These are phyloP conservation scores for Dysmachus trigonus DNA, from an alignment of 2,888 invertebrate species.

Conservation along the genomic window DNA sequence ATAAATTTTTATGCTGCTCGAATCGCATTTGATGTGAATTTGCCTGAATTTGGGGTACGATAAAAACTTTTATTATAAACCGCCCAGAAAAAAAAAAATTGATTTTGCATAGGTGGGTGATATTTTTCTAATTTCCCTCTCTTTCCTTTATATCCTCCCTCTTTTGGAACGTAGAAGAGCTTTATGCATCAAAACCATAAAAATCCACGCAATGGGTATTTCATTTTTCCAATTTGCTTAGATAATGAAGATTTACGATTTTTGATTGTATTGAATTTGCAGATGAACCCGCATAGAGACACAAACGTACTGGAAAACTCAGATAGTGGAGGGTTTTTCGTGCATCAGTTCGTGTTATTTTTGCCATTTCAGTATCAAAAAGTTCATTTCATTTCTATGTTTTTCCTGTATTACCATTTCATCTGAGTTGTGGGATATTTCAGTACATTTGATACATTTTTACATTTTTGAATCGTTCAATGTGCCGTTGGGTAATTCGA, in stretches of 20 bases:
- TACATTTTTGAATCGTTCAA: background rate
- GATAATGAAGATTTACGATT: background rate
- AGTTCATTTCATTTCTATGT: background rate
- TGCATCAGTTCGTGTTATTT: background rate
- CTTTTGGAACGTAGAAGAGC: background rate
- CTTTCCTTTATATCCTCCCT: too few species aligned
- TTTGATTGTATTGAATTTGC: background rate
- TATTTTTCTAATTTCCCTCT: background rate
- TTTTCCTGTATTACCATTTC: background rate
- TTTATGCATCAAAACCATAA: background rate
- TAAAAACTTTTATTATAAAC: background rate
- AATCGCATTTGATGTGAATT: background rate
- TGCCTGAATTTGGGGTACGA: background rate
- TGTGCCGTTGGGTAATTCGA: background rate
- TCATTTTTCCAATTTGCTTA: background rate
- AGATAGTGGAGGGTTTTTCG: background rate
- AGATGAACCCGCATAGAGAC: background rate
- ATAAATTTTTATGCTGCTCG: background rate
- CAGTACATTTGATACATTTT: background rate
- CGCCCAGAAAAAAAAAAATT: background rate
- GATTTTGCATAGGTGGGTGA: background rate
- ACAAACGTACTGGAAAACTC: background rate
- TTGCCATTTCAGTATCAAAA: background rate
- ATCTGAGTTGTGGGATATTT: background rate
- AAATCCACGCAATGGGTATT: background rate